Percentiles rank a stretch among this genome's conserved stretches.
phyloP scores from a whole-genome alignment of 1,140 invertebrate genomes.

The Littorina saxatilis region DNA sequence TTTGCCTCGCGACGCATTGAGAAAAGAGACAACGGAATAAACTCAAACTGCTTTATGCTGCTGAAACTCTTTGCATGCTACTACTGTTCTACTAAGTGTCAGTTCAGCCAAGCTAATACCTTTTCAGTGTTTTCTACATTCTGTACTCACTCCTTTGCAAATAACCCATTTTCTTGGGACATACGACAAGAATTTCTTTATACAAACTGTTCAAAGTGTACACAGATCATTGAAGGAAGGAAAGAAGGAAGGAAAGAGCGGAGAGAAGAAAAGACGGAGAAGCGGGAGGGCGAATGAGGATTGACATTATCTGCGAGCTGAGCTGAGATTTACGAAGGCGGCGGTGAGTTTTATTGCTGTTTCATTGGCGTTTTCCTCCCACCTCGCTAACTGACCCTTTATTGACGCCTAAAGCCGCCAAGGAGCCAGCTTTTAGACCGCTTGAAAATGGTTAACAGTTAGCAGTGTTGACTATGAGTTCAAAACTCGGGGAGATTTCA shows the following conservation, averaged over 20 bases:
- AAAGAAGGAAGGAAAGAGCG: too few relatives aligned
- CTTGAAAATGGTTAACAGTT: too few relatives aligned
- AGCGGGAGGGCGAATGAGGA: background rate
- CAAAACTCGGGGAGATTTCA: too few relatives aligned
- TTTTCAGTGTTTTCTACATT: too few relatives aligned
- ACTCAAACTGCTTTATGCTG: background rate
- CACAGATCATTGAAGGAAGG: too few relatives aligned
- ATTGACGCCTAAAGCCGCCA: background rate
- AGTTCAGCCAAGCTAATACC: too few relatives aligned
- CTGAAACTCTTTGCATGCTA: background rate
- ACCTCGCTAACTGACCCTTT: background rate
- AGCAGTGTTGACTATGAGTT: too few relatives aligned
- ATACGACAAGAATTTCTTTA: too few relatives aligned
- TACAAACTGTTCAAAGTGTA: too few relatives aligned
- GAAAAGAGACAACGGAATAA: background rate
- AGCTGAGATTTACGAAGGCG: conserved; percentile 1
- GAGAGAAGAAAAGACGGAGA: background rate
- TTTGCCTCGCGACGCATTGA: background rate
- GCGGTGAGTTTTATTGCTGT: conserved; percentile 22
- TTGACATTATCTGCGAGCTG: conserved; percentile 12
- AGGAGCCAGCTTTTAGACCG: background rate
- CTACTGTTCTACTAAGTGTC: too few relatives aligned
- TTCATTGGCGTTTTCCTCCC: conserved; percentile 19
- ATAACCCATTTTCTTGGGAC: too few relatives aligned
- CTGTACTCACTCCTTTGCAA: too few relatives aligned